phyloP scores from a whole-genome alignment of 2,797 vertebrate genomes.

The Falco concolor region DNA sequence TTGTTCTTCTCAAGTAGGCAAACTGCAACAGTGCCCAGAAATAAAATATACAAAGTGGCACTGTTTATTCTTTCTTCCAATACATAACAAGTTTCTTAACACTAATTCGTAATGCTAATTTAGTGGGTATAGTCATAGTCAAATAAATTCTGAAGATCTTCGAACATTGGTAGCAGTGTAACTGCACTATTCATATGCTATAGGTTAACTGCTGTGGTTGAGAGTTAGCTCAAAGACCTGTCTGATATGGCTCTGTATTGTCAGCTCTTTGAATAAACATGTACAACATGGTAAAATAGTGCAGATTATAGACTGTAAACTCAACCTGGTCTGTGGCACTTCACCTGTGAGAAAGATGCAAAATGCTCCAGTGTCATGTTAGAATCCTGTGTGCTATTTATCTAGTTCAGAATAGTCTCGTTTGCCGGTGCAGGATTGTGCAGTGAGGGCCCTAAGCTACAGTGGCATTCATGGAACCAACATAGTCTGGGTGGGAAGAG shows the following conservation, averaged over 20 bases:
- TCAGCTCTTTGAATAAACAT: neutral
- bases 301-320: neutral
- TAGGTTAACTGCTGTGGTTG: neutral
- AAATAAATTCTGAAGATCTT: neutral
- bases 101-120: neutral
- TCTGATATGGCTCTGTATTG: neutral
- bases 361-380: neutral
- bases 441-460: neutral
- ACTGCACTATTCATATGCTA: neutral
- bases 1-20: neutral
- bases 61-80: neutral
- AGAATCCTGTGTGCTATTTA: neutral
- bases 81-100: neutral
- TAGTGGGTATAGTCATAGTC: rapidly evolving
- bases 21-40: neutral
- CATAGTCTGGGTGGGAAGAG: neutral
- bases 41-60: rapidly evolving
- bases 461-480: too few species aligned
- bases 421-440: neutral
- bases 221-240: neutral
- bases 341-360: neutral
- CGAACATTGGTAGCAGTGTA: neutral
- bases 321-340: neutral
- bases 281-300: neutral
- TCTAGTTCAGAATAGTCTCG: neutral